Evolutionary conservation across 1,140 invertebrate genomes (phyloP).

Genomic region (Archivesica marissinica): DNA sequence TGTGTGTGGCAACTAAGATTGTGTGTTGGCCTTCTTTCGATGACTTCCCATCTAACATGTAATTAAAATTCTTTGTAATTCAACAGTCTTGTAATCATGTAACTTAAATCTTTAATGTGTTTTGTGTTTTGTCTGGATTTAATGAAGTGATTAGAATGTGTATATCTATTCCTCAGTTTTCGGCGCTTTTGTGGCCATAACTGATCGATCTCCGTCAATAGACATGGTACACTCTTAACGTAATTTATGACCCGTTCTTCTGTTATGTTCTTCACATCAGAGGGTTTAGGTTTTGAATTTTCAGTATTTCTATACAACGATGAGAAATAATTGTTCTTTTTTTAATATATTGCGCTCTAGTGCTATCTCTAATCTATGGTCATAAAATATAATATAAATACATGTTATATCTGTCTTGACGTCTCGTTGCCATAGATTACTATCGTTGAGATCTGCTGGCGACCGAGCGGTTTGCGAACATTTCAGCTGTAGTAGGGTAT

Average conservation of each 20-base stretch:
- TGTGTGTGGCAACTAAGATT: constrained; percentile 32
- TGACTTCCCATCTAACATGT: constrained; percentile 23
- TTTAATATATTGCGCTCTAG: constrained; percentile 13
- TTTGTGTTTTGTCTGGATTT: constrained; percentile 27
- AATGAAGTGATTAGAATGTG: constrained; percentile 46
- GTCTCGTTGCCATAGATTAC: constrained; percentile 21
- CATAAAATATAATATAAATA: constrained; percentile 52
- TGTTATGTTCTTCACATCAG: constrained; percentile 62
- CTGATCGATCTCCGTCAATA: constrained; percentile 17
- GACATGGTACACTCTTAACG: constrained; percentile 15
- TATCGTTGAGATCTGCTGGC: not conserved
- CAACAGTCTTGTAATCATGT: constrained; percentile 36
- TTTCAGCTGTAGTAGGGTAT: too few relatives aligned
- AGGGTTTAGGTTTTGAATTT: constrained; percentile 40
- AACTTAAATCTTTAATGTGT: constrained; percentile 57
- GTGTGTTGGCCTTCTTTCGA: not conserved
- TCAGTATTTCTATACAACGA: constrained; percentile 52
- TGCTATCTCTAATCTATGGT: constrained; percentile 36
- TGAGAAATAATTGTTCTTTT: constrained; percentile 50
- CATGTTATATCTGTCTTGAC: constrained; percentile 22
- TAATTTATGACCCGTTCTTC: constrained; percentile 53
- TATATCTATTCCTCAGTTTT: constrained; percentile 7
- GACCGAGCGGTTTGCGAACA: too few relatives aligned
- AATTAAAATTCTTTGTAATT: constrained; percentile 57
- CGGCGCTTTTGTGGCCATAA: constrained; percentile 25